A percentile compares a stretch with the other conserved stretches of the same genome.
phyloP scores from a whole-genome alignment of 1,140 invertebrate species.

The Papilio polytes region DNA sequence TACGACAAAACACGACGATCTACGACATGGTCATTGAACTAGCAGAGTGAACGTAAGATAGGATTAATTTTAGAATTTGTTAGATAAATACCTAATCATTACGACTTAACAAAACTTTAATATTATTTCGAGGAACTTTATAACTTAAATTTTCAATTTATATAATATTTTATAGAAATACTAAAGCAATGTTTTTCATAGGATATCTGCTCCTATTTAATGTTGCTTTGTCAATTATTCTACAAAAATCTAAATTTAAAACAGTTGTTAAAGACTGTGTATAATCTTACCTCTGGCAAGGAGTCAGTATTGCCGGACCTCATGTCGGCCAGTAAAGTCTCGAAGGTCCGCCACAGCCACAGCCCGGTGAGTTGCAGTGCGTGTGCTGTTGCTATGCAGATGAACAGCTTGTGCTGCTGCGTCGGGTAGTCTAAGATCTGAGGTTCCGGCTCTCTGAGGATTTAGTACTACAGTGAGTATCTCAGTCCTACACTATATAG shows the following conservation, averaged over 20 bases:
- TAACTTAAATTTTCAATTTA: no score
- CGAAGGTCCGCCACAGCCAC: conserved; percentile 92
- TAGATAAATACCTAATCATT: neutral
- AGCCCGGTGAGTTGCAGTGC: conserved; percentile 90
- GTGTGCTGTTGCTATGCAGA: conserved; percentile 91
- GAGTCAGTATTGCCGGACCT: conserved; percentile 90
- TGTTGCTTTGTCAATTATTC: no score
- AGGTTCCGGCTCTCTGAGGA: conserved; percentile 89
- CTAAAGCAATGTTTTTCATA: no score
- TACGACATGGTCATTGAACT: neutral
- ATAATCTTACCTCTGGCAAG: conserved; percentile 89
- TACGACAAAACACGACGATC: neutral
- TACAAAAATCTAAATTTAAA: no score
- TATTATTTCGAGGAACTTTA: no score
- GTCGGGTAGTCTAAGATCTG: conserved; percentile 97
- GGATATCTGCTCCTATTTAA: no score
- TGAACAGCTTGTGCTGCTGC: conserved; percentile 97
- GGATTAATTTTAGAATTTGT: neutral
- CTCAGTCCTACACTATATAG: neutral
- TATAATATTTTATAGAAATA: no score
- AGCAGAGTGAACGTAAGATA: neutral
- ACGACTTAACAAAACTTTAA: no score
- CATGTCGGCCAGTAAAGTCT: conserved; percentile 89
- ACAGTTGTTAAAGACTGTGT: neutral
- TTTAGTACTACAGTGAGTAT: neutral